These are phyloP conservation scores for Mormyrops boulengeri DNA, from an alignment of 2,797 vertebrate genomes.

Conservation along the genomic window DNA sequence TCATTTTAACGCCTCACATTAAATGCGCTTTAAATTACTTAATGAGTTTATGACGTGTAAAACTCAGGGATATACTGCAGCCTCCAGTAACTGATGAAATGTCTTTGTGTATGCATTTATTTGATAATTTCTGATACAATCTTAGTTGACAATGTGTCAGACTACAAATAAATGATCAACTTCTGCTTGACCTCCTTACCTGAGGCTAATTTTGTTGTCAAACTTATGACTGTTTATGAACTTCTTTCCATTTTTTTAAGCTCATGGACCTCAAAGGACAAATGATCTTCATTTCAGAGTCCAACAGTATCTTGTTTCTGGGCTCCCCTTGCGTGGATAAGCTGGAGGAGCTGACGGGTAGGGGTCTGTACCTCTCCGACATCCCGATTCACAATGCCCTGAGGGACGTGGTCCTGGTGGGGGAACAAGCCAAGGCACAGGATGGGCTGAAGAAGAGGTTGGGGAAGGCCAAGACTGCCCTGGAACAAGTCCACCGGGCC, in stretches of 20 bases:
- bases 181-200: neutral
- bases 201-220: neutral
- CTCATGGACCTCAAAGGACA: conserved; percentile 98
- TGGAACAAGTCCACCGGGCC: conserved; percentile 87
- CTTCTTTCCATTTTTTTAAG: conserved; percentile 48
- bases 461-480: conserved; percentile 89
- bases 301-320: conserved; percentile 83
- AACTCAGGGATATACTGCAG: neutral
- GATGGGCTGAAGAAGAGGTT: conserved; percentile 92
- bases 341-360: conserved; percentile 90
- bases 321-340: conserved; percentile 94
- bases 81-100: neutral
- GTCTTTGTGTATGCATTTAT: neutral
- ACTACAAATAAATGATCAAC: neutral
- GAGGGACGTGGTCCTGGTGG: conserved; percentile 91
- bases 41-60: neutral
- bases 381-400: conserved; percentile 95
- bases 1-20: neutral
- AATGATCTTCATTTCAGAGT: conserved; percentile 95
- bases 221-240: neutral
- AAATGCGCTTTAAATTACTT: neutral
- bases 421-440: conserved; percentile 93
- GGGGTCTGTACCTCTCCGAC: conserved; percentile 91
- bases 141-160: neutral
- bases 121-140: neutral